Percentiles rank a stretch among this genome's conserved stretches.
phyloP scores from a whole-genome alignment of 2,888 invertebrate species.

The Platycnemis pennipes region DNA sequence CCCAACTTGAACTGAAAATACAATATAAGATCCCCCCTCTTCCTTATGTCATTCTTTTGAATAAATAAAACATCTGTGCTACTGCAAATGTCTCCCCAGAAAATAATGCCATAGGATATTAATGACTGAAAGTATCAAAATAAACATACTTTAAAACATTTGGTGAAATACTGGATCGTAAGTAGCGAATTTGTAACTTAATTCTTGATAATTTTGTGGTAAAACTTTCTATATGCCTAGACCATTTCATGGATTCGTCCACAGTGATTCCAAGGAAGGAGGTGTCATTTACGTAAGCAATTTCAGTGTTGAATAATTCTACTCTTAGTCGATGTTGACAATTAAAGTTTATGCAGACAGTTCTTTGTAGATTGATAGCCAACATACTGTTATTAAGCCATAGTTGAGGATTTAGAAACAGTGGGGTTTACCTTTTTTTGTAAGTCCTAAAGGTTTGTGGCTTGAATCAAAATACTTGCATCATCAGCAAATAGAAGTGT shows the following conservation, averaged over 20 bases:
- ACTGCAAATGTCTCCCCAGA: no score
- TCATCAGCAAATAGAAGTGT: neutral
- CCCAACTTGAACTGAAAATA: no score
- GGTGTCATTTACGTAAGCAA: neutral
- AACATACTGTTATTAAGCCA: neutral
- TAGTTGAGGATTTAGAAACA: neutral
- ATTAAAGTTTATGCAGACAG: neutral
- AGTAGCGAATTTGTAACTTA: neutral
- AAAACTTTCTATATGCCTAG: neutral
- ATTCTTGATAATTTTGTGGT: neutral
- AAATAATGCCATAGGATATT: no score
- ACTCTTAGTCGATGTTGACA: neutral
- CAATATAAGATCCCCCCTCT: no score
- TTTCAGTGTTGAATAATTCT: neutral
- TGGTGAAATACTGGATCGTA: neutral
- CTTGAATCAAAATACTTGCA: neutral
- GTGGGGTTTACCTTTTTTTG: neutral
- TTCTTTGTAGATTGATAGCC: neutral
- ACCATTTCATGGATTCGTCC: neutral
- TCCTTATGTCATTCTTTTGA: no score
- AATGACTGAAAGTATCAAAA: neutral
- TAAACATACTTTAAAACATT: neutral
- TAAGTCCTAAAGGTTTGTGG: neutral
- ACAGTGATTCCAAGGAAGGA: neutral
- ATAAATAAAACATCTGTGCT: no score